Evolutionary conservation across 2,888 invertebrate genomes (phyloP).

Genomic region (Leucoptera coffeella): DNA sequence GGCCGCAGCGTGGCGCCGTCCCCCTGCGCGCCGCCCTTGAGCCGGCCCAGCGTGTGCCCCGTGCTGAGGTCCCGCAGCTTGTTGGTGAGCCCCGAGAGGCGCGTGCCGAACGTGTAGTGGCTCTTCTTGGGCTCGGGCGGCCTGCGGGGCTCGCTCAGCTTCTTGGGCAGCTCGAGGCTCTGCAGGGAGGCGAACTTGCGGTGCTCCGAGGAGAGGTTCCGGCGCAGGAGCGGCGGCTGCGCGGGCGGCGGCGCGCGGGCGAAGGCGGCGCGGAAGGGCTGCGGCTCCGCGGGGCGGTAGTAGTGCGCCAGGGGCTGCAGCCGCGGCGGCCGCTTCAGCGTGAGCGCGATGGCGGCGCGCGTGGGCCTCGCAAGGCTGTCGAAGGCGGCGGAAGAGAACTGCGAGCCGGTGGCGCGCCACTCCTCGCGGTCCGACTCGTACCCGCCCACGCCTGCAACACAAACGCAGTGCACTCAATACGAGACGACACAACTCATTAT

Average conservation of each 20-base stretch:
- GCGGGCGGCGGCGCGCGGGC: constrained; percentile 30
- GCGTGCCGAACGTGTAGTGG: constrained; percentile 38
- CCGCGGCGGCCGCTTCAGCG: constrained; percentile 34
- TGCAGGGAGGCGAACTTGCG: constrained; percentile 36
- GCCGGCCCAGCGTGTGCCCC: constrained; percentile 35
- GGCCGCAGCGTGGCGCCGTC: constrained; percentile 40
- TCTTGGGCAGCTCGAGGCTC: constrained; percentile 30
- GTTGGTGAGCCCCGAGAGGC: constrained; percentile 56
- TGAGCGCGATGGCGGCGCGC: constrained; percentile 44
- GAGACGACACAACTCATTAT: too few species aligned
- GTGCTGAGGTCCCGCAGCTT: constrained; percentile 53
- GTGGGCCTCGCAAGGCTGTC: constrained; percentile 45
- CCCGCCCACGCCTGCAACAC: too few species aligned
- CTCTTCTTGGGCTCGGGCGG: constrained; percentile 26
- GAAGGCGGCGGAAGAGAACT: constrained; percentile 47
- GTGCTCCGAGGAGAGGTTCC: constrained; percentile 33
- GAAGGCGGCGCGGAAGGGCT: too few species aligned
- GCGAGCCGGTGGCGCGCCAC: constrained; percentile 45
- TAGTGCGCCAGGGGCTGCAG: constrained; percentile 37
- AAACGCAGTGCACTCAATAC: too few species aligned
- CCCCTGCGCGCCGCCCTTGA: constrained; percentile 35
- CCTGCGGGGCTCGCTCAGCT: constrained; percentile 33
- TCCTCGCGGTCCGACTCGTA: constrained; percentile 49
- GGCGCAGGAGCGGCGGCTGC: constrained; percentile 30
- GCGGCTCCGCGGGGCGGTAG: constrained; percentile 28